Conservation (phyloP, 2,797 vertebrate genomes). For the Cichlasoma orientale region DNA sequence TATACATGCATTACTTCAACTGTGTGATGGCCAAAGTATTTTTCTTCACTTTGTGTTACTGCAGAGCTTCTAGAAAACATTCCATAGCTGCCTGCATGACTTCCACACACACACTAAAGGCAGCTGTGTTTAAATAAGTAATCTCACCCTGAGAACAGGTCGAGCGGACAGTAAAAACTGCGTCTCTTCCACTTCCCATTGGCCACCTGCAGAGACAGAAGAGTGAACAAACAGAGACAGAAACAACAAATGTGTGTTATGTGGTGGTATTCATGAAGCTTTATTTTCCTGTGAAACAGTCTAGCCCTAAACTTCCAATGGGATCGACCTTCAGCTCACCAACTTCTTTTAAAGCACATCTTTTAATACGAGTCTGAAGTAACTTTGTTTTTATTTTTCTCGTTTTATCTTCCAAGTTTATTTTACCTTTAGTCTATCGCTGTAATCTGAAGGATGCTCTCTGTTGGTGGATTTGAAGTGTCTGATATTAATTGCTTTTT, state of each 20-base stretch:
- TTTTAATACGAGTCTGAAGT: background rate
- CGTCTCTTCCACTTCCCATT: conserved; percentile 95
- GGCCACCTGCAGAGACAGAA: conserved; percentile 81
- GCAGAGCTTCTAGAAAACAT: background rate
- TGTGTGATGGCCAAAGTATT: background rate
- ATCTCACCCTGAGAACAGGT: conserved; percentile 97
- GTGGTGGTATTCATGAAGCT: background rate
- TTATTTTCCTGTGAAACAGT: background rate
- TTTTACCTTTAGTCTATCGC: background rate
- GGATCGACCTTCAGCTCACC: background rate
- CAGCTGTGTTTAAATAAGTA: background rate
- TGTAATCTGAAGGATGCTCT: background rate
- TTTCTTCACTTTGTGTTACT: background rate
- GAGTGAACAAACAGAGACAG: background rate
- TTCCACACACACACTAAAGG: background rate
- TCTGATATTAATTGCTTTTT: background rate
- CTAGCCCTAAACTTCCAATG: background rate
- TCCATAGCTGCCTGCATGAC: background rate
- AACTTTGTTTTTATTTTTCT: background rate
- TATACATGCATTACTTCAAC: background rate
- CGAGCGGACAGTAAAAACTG: conserved; percentile 95
- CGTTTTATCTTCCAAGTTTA: too few species aligned
- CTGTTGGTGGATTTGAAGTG: background rate
- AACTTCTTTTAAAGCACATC: background rate
- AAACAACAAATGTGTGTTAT: background rate